Evolutionary conservation across 2,113 vertebrate species (phyloP).

Genomic region (Peromyscus leucopus): DNA sequence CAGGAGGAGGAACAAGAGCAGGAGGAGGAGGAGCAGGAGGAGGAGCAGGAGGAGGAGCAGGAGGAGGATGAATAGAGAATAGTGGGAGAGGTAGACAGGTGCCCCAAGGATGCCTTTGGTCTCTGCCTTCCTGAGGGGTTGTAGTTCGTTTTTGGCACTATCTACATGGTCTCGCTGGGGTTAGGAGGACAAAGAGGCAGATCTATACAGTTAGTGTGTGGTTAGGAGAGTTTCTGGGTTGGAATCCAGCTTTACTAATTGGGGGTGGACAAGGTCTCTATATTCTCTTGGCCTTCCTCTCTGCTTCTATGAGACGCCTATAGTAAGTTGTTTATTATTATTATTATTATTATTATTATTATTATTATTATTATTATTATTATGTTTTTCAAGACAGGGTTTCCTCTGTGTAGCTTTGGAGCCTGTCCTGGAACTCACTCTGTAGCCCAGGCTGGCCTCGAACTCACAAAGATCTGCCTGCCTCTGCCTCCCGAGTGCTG

Average conservation of each 20-base stretch:
- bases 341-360: too few species aligned
- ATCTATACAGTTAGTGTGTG: neutral
- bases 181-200: neutral
- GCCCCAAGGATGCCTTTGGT: conserved; percentile 73
- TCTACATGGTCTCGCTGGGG: conserved; percentile 52
- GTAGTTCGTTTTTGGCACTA: conserved; percentile 68
- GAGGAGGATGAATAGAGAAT: too few species aligned
- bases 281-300: neutral
- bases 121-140: conserved; percentile 41
- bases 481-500: too few species aligned
- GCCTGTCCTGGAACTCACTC: too few species aligned
- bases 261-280: neutral
- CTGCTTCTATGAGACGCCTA: neutral
- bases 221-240: neutral
- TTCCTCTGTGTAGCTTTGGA: too few species aligned
- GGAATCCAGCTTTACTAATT: neutral
- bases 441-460: too few species aligned
- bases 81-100: conserved; percentile 26
- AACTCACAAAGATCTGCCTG: too few species aligned
- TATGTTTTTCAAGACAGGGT: too few species aligned
- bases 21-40: neutral
- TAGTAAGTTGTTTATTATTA: neutral
- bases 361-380: too few species aligned
- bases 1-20: too few species aligned
- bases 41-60: too few species aligned